Evolutionary conservation across 2,888 invertebrate species (phyloP).

Genomic region (Drosophila kanekoi): DNA sequence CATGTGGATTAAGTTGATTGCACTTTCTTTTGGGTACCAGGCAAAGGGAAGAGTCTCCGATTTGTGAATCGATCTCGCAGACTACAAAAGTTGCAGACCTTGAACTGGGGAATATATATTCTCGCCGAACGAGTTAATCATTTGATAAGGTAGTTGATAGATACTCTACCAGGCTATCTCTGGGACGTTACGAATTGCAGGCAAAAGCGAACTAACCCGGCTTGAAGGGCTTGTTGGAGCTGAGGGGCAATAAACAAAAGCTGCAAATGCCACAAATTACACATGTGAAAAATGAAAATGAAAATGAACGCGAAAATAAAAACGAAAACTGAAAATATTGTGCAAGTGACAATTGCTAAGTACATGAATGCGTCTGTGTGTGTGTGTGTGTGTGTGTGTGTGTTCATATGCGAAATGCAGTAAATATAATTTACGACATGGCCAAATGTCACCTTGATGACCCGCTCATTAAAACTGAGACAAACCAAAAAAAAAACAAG

Average conservation of each 20-base stretch:
- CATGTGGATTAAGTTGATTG: too few relatives aligned
- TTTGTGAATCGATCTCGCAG: too few relatives aligned
- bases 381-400: slow-evolving; percentile 11
- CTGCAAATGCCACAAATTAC: slow-evolving; percentile 49
- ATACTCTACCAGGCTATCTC: too few relatives aligned
- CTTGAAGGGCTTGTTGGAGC: slow-evolving; percentile 17
- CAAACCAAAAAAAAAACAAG: slow-evolving; percentile 18
- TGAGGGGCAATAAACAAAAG: slow-evolving; percentile 19
- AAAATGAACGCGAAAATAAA: slow-evolving; percentile 51
- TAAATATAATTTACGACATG: slow-evolving; percentile 72
- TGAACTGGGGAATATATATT: too few relatives aligned
- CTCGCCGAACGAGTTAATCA: too few relatives aligned
- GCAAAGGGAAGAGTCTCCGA: too few relatives aligned
- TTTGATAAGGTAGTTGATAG: too few relatives aligned
- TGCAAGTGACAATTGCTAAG: slow-evolving; percentile 56
- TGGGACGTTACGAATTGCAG: slow-evolving; percentile 1
- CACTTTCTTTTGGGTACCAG: too few relatives aligned
- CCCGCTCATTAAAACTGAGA: slow-evolving; percentile 67
- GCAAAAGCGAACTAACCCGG: background rate
- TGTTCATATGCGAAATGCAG: slow-evolving; percentile 59
- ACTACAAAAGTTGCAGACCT: too few relatives aligned
- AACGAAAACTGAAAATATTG: slow-evolving; percentile 57
- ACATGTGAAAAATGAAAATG: slow-evolving; percentile 55
- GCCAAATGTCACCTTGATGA: slow-evolving; percentile 72
- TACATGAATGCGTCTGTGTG: slow-evolving; percentile 2